Conservation (phyloP, 1,140 invertebrate species). For the Papilio aristodemus region DNA sequence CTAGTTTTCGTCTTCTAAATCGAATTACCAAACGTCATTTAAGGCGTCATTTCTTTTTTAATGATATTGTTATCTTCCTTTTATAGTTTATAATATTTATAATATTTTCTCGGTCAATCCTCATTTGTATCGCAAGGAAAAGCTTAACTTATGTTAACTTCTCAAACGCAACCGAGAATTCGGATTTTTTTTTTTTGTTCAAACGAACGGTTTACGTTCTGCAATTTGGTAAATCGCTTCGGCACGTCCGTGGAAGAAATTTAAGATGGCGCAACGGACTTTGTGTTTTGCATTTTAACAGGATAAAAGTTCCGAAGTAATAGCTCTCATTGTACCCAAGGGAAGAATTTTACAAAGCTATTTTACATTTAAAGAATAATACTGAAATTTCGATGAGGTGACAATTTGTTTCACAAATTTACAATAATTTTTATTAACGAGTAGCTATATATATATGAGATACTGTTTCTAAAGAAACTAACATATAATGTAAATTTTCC, state of each 20-base stretch:
- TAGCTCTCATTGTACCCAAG: slow-evolving; percentile 19
- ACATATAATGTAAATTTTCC: too few species aligned
- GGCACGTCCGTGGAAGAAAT: slow-evolving; percentile 33
- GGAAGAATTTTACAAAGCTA: slow-evolving; percentile 28
- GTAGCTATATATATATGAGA: too few species aligned
- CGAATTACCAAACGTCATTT: too few species aligned
- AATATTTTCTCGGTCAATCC: not conserved
- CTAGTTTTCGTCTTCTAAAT: too few species aligned
- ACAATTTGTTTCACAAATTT: not conserved
- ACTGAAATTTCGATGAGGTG: slow-evolving; percentile 3
- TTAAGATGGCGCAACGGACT: slow-evolving; percentile 32
- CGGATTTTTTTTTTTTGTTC: slow-evolving; percentile 12
- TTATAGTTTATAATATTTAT: too few species aligned
- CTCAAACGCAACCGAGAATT: slow-evolving; percentile 21
- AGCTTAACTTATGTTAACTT: slow-evolving; percentile 18
- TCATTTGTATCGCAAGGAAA: not conserved
- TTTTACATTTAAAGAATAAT: slow-evolving; percentile 6
- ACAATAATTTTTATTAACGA: too few species aligned
- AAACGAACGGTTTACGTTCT: slow-evolving; percentile 30
- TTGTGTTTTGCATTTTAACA: slow-evolving; percentile 33
- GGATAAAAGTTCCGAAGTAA: slow-evolving; percentile 24
- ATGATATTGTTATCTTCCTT: too few species aligned
- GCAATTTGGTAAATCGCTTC: slow-evolving; percentile 33
- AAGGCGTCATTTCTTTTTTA: too few species aligned
- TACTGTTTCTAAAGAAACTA: too few species aligned